Evolutionary conservation across 1,140 invertebrate species (phyloP), one percentile per base, ranked within the genome.

Genomic region (Hetaerina americana): DNA sequence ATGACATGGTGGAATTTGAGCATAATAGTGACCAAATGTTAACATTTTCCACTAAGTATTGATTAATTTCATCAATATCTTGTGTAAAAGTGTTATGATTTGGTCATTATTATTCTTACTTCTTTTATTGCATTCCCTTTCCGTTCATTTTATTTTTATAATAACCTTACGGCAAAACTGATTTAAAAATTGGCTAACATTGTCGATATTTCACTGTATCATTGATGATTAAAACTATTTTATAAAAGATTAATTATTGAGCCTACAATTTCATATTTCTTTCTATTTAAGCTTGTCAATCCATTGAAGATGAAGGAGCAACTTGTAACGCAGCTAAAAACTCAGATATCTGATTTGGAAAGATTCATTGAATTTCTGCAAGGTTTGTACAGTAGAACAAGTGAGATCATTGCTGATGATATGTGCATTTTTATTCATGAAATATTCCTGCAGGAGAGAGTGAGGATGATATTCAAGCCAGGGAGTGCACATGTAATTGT

Each of bases 291-390:
- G 86, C 89, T 98, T 77, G 90, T 98, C 5, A 97, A 94, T 76
- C 95, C 95, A 12, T 86, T 96, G 72, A 93, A 96, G 79, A 95
- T 97, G 84, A 98, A 99, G 82, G 96, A 97, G 78, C 93, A 97
- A 79, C 80, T 98, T 24, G 95, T 99, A 5, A 86, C 84, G 31
- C 97, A 99, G 81, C 82, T 99, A 10, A 97, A 98, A 82, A 95
- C 94, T 10, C 97, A 99, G 81, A 95, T 99, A 68, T 88, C 90
- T 67, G 97, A 99, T 82, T 86, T 99, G 79, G 97, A 99, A 81
- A 87, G 95, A 73, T 99, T 99, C 80, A 98, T 99, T 77, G 88
- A 93, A 76, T 96, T 98, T 78, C 84, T 99, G 71, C 97, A 99
- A 87, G 91, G 89, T 81, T 88, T 26, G 73, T 72, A 26, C 26